Conservation (phyloP, 2,113 vertebrate species). For the Cathartes aura region DNA sequence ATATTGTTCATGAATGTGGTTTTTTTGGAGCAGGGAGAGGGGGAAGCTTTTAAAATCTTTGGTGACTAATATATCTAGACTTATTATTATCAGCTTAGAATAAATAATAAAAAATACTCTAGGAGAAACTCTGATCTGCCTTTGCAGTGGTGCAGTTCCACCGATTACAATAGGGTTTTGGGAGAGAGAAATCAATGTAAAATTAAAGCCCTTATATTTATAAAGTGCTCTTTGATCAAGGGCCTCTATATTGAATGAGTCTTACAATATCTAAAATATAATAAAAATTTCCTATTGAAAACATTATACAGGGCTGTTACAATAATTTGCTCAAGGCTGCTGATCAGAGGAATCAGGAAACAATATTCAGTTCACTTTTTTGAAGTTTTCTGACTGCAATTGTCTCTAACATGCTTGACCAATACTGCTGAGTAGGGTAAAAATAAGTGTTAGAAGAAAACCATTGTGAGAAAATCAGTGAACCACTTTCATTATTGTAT, state of each 20-base stretch:
- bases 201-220: slow-evolving; percentile 19
- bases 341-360: background rate
- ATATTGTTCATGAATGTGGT: background rate
- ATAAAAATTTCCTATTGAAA: background rate
- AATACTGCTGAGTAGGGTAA: background rate
- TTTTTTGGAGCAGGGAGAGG: background rate
- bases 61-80: background rate
- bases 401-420: background rate
- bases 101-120: background rate
- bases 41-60: background rate
- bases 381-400: background rate
- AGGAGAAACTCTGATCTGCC: background rate
- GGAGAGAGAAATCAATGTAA: slow-evolving; percentile 1
- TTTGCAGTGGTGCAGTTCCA: background rate
- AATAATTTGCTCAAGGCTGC: slow-evolving; percentile 11
- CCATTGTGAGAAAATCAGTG: background rate
- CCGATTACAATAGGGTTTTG: background rate
- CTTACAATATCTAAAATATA: background rate
- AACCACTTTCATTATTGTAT: background rate
- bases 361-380: background rate
- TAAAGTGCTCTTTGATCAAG: slow-evolving; percentile 1
- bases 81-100: background rate
- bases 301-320: background rate
- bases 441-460: background rate
- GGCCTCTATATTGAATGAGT: background rate